These are phyloP conservation scores for Anorthoa munda DNA, from an alignment of 2,888 invertebrate genomes.

Conservation along the genomic window DNA sequence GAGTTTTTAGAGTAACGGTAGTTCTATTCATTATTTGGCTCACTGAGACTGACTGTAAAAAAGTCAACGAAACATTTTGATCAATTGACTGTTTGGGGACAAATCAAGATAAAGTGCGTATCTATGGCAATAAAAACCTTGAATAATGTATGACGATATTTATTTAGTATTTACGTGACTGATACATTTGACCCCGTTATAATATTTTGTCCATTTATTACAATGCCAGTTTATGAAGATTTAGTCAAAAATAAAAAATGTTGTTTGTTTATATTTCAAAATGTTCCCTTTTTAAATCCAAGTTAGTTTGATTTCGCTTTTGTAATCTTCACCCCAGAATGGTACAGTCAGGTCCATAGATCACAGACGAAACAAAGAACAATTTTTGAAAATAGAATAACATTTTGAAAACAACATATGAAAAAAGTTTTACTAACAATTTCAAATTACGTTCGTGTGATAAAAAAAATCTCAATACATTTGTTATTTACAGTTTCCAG, in stretches of 20 bases:
- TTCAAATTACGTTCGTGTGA: no score
- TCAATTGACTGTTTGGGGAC: conserved; percentile 24
- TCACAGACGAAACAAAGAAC: background rate
- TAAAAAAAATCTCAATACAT: background rate
- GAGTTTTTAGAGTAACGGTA: conserved; percentile 2
- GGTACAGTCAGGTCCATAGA: conserved; percentile 6
- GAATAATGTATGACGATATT: conserved; percentile 34
- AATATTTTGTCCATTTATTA: conserved; percentile 18
- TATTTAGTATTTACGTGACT: conserved; percentile 23
- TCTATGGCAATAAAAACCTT: conserved; percentile 38
- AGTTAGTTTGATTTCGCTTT: background rate
- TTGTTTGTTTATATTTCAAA: background rate
- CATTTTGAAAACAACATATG: background rate
- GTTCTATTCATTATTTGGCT: conserved; percentile 20
- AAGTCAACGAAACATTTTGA: conserved; percentile 17
- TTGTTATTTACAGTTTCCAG: background rate
- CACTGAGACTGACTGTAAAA: conserved; percentile 1
- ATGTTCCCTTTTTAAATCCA: background rate
- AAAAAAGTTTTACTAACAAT: background rate
- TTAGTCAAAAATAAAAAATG: background rate
- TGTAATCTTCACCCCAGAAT: no score
- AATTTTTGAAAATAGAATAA: background rate
- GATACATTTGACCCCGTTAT: conserved; percentile 16
- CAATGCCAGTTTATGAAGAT: conserved; percentile 11
- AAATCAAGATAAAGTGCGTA: conserved; percentile 55